Conservation (phyloP, 2,888 invertebrate species). For the Ophioninae sp. region DNA sequence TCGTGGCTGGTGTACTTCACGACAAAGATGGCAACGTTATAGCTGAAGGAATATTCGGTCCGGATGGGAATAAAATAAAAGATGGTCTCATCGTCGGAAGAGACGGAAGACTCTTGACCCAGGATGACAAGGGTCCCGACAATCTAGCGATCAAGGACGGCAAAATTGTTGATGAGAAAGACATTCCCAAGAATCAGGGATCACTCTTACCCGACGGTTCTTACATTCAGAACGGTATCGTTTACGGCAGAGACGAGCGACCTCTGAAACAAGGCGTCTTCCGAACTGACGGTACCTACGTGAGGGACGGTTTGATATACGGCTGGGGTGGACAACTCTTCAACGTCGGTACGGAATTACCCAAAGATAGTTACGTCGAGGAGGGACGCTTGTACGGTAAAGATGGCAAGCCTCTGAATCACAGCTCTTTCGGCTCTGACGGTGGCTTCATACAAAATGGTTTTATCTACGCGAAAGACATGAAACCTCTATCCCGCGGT, state of each 20-base stretch:
- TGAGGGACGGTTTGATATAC: slow-evolving; percentile 76
- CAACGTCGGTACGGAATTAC: slow-evolving; percentile 75
- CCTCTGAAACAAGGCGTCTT: slow-evolving; percentile 77
- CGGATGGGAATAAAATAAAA: slow-evolving; percentile 76
- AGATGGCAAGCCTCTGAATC: slow-evolving; percentile 75
- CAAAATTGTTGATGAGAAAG: slow-evolving; percentile 74
- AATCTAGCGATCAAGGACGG: slow-evolving; percentile 75
- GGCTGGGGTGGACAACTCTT: slow-evolving; percentile 77
- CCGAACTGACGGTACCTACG: slow-evolving; percentile 75
- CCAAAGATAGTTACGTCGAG: slow-evolving; percentile 73
- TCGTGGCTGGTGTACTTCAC: slow-evolving; percentile 74
- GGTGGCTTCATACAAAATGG: slow-evolving; percentile 77
- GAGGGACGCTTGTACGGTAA: slow-evolving; percentile 76
- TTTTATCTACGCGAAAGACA: slow-evolving; percentile 74
- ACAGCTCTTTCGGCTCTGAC: slow-evolving; percentile 75
- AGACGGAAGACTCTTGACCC: slow-evolving; percentile 76
- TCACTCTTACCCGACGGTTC: slow-evolving; percentile 77
- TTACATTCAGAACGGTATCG: slow-evolving; percentile 75
- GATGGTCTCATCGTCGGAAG: slow-evolving; percentile 76
- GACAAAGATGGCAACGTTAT: slow-evolving; percentile 75
- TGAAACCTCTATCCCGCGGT: slow-evolving; percentile 73
- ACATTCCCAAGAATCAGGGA: slow-evolving; percentile 73
- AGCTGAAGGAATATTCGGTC: slow-evolving; percentile 75
- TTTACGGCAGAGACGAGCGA: slow-evolving; percentile 73
- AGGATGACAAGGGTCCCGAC: slow-evolving; percentile 77